Conservation (phyloP, 2,113 vertebrate species). For the Hydrochoerus hydrochaeris region DNA sequence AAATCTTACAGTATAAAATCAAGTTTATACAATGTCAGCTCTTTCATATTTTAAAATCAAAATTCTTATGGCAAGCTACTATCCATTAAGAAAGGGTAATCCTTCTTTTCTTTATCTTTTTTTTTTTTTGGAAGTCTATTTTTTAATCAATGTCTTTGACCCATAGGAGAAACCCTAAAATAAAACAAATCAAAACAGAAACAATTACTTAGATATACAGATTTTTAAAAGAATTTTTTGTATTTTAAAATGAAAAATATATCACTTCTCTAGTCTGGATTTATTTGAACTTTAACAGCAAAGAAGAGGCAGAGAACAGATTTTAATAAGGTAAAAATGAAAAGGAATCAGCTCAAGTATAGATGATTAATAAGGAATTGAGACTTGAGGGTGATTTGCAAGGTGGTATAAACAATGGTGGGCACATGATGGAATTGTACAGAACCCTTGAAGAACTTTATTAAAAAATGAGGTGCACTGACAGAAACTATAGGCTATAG, state of each 20-base stretch:
- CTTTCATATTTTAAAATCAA: conserved; percentile 47
- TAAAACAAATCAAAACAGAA: neutral
- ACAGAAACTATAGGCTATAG: conserved; percentile 13
- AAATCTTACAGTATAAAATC: conserved; percentile 41
- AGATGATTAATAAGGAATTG: neutral
- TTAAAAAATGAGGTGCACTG: neutral
- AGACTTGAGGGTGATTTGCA: neutral
- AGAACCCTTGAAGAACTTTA: neutral
- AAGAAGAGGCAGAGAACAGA: conserved; percentile 4
- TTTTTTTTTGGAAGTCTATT: neutral
- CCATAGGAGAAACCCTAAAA: conserved; percentile 24
- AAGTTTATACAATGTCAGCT: conserved; percentile 45
- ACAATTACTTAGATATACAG: neutral
- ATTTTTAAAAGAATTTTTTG: neutral
- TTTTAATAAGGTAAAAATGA: neutral
- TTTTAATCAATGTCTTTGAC: neutral
- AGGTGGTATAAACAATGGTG: neutral
- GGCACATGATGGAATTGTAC: neutral
- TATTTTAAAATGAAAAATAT: conserved; percentile 39
- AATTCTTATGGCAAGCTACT: conserved; percentile 34
- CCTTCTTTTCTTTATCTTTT: neutral
- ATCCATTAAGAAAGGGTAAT: neutral
- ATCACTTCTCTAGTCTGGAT: conserved; percentile 36
- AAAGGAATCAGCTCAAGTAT: neutral
- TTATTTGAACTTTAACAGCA: conserved; percentile 20